Evolutionary conservation across 1,140 invertebrate genomes (phyloP).

Genomic region (Argopecten irradians): DNA sequence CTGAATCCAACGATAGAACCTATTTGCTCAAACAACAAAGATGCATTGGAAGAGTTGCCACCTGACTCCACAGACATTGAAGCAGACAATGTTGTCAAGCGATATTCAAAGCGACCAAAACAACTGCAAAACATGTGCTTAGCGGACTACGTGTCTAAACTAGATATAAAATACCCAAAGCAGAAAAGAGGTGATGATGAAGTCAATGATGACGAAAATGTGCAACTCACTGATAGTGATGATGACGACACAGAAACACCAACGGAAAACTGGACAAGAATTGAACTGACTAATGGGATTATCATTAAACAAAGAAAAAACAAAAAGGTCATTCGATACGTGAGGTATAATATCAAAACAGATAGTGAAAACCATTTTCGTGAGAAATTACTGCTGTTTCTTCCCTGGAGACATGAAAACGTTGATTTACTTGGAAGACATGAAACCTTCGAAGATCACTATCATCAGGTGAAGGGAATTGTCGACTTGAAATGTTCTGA

Average conservation of each 20-base stretch:
- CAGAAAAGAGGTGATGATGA: neutral
- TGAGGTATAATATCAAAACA: slow-evolving; percentile 13
- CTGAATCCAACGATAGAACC: slow-evolving; percentile 42
- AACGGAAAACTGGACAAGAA: too few relatives aligned
- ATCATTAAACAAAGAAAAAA: neutral
- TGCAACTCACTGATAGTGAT: neutral
- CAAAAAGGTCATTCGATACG: slow-evolving; percentile 33
- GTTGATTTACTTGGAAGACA: neutral
- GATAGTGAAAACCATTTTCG: slow-evolving; percentile 48
- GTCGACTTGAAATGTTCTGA: neutral
- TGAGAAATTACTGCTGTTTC: slow-evolving; percentile 41
- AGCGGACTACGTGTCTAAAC: neutral
- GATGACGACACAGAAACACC: too few relatives aligned
- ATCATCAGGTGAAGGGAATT: neutral
- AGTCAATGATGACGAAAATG: slow-evolving; percentile 30
- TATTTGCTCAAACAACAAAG: slow-evolving; percentile 45
- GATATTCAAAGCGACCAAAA: neutral
- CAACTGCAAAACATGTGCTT: neutral
- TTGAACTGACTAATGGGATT: too few relatives aligned
- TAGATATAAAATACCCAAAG: too few relatives aligned
- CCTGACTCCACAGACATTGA: slow-evolving; percentile 48
- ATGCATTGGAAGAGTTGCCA: slow-evolving; percentile 29
- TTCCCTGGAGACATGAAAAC: slow-evolving; percentile 41
- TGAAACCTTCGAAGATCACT: neutral
- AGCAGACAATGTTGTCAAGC: slow-evolving; percentile 25